phyloP scores from a whole-genome alignment of 1,140 invertebrate species.

The Drosophila murphyi region DNA sequence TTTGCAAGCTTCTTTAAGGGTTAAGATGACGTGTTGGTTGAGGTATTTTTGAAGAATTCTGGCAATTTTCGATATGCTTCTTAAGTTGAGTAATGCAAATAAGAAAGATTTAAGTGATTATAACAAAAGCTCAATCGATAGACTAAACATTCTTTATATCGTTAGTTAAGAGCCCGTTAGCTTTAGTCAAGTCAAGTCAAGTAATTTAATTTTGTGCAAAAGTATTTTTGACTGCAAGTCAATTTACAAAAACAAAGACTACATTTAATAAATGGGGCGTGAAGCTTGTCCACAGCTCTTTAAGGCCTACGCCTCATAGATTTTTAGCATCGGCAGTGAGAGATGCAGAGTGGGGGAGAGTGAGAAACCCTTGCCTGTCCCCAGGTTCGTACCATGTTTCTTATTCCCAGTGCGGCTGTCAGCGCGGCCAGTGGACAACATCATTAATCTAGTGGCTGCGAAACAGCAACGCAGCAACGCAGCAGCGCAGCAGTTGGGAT shows the following conservation, averaged over 20 bases:
- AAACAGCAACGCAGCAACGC: slow-evolving; percentile 6
- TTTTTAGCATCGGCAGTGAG: slow-evolving; percentile 4
- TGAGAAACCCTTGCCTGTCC: slow-evolving; percentile 5
- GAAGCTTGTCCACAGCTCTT: slow-evolving; percentile 65
- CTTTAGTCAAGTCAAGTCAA: background rate
- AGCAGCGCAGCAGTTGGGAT: slow-evolving; percentile 51
- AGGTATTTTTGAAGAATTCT: slow-evolving; percentile 16
- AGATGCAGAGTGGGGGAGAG: background rate
- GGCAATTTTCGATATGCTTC: no score
- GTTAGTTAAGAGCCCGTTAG: no score
- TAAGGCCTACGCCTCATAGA: slow-evolving; percentile 24
- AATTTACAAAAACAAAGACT: background rate
- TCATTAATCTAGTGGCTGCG: slow-evolving; percentile 75
- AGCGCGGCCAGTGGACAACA: slow-evolving; percentile 56
- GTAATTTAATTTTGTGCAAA: background rate
- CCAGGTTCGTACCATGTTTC: background rate
- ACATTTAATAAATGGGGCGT: slow-evolving; percentile 3
- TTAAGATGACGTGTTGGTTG: background rate
- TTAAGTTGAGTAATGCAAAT: no score
- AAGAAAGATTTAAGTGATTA: no score
- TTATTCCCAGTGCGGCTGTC: slow-evolving; percentile 50
- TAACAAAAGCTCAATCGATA: no score
- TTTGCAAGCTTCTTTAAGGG: slow-evolving; percentile 3
- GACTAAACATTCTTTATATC: no score
- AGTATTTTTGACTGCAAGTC: background rate